These are phyloP conservation scores for Caenorhabditis sp. DNA, from an alignment of 2,888 invertebrate species.

Conservation along the genomic window DNA sequence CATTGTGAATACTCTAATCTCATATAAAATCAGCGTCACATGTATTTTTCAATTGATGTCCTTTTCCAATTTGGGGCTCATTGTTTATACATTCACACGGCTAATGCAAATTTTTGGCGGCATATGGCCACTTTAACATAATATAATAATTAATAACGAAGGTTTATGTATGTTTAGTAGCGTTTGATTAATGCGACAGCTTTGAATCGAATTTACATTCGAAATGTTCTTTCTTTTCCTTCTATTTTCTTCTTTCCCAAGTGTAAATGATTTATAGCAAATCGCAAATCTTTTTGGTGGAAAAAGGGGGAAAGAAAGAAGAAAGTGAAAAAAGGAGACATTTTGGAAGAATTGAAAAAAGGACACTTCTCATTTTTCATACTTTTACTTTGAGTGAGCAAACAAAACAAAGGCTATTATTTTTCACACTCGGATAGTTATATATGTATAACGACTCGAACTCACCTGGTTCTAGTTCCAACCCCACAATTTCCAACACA, in stretches of 20 bases:
- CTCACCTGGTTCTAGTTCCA: slow-evolving; percentile 57
- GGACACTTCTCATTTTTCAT: not conserved
- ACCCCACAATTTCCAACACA: slow-evolving; percentile 58
- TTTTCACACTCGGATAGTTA: not conserved
- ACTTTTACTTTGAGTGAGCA: not conserved
- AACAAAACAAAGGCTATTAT: not conserved
- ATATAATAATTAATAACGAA: not conserved
- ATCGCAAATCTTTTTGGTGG: not conserved
- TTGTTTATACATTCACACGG: not conserved
- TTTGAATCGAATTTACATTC: not conserved
- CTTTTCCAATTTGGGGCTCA: not conserved
- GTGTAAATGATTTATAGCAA: not conserved
- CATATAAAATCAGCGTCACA: not conserved
- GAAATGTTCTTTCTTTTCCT: no score
- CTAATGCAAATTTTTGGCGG: not conserved
- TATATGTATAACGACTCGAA: not conserved
- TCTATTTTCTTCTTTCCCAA: not conserved
- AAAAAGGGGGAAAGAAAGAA: not conserved
- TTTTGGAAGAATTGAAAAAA: not conserved
- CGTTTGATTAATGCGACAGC: not conserved
- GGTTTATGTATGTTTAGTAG: not conserved
- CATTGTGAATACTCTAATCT: not conserved
- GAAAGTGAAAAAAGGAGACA: not conserved
- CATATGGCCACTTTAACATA: slow-evolving; percentile 1
- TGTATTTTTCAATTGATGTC: not conserved